Evolutionary conservation across 2,113 vertebrate species (phyloP), one percentile per base, ranked within the genome.

Genomic region (Telmatochromis sp.): DNA sequence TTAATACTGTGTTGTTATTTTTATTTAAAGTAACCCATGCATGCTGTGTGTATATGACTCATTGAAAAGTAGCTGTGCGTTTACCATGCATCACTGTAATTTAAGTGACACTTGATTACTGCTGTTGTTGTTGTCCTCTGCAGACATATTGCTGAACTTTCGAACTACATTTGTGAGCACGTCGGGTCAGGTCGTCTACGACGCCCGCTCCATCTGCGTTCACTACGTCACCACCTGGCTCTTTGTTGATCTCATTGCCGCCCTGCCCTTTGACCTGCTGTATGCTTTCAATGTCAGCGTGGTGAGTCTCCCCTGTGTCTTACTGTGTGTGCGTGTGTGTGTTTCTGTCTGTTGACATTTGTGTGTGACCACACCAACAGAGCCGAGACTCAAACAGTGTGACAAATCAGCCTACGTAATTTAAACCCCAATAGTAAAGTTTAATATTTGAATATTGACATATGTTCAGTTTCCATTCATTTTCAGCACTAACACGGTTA

Each of bases 161-260:
- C 96, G 97, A 73, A 97, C 97, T 9, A 97, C 96, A 6, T 97
- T 96, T 55, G 97, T 97, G 91, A 97, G 97, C 95, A 97, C 96
- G 75, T 97, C 97, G 10, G 97, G 97, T 89, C 97, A 97, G 93
- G 97, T 97, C 23, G 96, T 97, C 86, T 97, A 97, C 45, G 97
- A 97, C 28, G 96, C 96, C n/a, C 97, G 96, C 89, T 97, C 97
- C 92, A 97, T 97, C 94, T 97, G 97, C 57, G 93, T 97, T 47
- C 97, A 97, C 94, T 97, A 97, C 87, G 96, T 96, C 92, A 97
- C 97, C 93, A 97, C 97, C 42, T 97, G 97, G 97, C 97, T 97
- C 60, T 97, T 97, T 84, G 97, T 97, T 33, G 97, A 97, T 88
- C 96, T 97, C 81, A 96, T 97, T 19, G 97, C 97, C 19, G 97